Evolutionary conservation across 1,140 invertebrate genomes (phyloP), one percentile per base, ranked within the genome.

Genomic region (Drosophila setifemur): DNA sequence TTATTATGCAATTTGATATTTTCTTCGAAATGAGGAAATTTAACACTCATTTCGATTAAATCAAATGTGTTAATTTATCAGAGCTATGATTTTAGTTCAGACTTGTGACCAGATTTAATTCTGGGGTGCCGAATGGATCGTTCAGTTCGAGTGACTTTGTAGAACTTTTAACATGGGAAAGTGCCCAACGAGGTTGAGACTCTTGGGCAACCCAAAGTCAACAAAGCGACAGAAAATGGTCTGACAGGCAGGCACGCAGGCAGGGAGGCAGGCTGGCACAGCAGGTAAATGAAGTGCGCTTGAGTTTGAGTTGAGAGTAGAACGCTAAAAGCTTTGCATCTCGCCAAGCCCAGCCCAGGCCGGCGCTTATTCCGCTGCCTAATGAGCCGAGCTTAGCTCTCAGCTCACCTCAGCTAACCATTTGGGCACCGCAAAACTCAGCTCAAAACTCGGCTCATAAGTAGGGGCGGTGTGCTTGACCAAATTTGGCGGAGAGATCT

Each of bases 401-500:
- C 25, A 70, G 53, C 25, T 37, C 29, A 14, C 33, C 14, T 21
- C 42, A 25, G 44, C n/a, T n/a, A n/a, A 50, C 68, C 40, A 42
- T 52, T 48, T 49, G 31, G 28, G 43, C 37, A 21, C 37, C 26
- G 18, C 45, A 57, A n/a, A n/a, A n/a, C n/a, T n/a, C n/a, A n/a
- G n/a, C n/a, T n/a, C n/a, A n/a, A n/a, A n/a, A 23, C 29, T 42
- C 11, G 2, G 19, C 53, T 64, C 58, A 77, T 60, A 82, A 82
- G 77, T 82, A 82, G 77, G 73, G 78, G 77, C 77, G 79, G 66
- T 69, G 39, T 72, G 81, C 74, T 74, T 86, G 79, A 79, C 79
- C 79, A 83, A 72, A 86, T 83, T 83, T 67, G 73, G 78, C 40
- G 42, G 49, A 66, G 73, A 78, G 74, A 74, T 73, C 69, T 77